Base-by-base conservation (phyloP, 1,140 invertebrate species). In the Procambarus virginalis region DNA sequence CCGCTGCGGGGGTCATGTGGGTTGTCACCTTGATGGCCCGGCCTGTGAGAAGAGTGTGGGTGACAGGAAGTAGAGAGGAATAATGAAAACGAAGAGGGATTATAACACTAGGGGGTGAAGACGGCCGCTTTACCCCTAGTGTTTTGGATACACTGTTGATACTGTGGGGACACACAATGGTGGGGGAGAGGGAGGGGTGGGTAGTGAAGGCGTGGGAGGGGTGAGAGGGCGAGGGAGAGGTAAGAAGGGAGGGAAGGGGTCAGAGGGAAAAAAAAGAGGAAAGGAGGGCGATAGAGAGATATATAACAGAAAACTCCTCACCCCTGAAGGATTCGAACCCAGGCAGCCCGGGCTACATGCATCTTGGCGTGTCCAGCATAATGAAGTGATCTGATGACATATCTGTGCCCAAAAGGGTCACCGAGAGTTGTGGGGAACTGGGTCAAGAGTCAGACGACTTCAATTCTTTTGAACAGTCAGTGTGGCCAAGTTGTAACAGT, bases 51-150 rank as follows among this genome's bases (percentile, higher is more conserved):
- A 60, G 79, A 81, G 79, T 81, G 79, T 81, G 79, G 51, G 34
- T 81, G 79, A 81, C 79, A 48, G 79, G 3, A 81, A 81, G 79
- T 58, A 55, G 60, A 48, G 60, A 70, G 81, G 48, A 84, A 84
- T 84, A 84, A 84, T 84, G 64, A 22, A 73, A 84, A 84, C 73
- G 81, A 84, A 84, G 81, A 84, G 68, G 64, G 68, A 70, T 84
- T 84, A 73, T 49, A 22, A 5, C 45, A 14, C 45, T 45, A 34
- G 34, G 34, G 34, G 75, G 14, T 45, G 75, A 22, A 34, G 78
- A 80, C n/a, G 14, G 48, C 51, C 51, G 51, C 51, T 8, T 64
- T 10, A 20, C 17, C 12, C 17, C 12, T 64, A 17, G 60, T 64
- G 60, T 64, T 64, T 14, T 64, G 60, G 12, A 20, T 64, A 20